Evolutionary conservation across 2,888 invertebrate species (phyloP).

Genomic region (Pyrrhia umbra): DNA sequence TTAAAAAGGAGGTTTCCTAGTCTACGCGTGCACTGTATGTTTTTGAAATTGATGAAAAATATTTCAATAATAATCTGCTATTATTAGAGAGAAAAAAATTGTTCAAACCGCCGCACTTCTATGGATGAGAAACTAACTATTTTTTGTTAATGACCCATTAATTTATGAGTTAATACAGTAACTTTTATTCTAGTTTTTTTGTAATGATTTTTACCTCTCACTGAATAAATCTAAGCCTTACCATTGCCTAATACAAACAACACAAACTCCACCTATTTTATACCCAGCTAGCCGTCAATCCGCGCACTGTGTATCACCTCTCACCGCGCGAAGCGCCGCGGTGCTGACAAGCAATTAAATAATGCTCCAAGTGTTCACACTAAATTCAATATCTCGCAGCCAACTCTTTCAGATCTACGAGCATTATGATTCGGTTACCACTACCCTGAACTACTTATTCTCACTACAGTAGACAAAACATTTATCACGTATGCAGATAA

Average conservation of each 20-base stretch:
- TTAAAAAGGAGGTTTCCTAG: no score
- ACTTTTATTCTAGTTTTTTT: no score
- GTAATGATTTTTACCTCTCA: no score
- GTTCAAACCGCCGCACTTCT: no score
- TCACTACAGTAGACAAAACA: not conserved
- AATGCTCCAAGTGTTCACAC: slow-evolving; percentile 87
- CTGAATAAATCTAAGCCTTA: not conserved
- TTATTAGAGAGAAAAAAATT: no score
- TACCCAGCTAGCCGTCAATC: slow-evolving; percentile 8
- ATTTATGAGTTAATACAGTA: no score
- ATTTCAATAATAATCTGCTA: no score
- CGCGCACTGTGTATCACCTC: slow-evolving; percentile 68
- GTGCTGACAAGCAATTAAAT: slow-evolving; percentile 88
- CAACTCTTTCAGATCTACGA: slow-evolving; percentile 79
- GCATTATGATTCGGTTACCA: slow-evolving; percentile 73
- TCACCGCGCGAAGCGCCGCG: slow-evolving; percentile 67
- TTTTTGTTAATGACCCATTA: no score
- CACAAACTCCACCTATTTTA: slow-evolving; percentile 9
- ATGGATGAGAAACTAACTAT: no score
- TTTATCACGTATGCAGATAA: no score
- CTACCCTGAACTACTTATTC: slow-evolving; percentile 60
- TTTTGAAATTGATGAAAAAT: no score
- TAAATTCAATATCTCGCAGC: slow-evolving; percentile 88
- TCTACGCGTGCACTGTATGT: no score
- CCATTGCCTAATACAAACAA: not conserved